Evolutionary conservation across 2,888 invertebrate species (phyloP).

Genomic region (Amphimallon solstitiale): DNA sequence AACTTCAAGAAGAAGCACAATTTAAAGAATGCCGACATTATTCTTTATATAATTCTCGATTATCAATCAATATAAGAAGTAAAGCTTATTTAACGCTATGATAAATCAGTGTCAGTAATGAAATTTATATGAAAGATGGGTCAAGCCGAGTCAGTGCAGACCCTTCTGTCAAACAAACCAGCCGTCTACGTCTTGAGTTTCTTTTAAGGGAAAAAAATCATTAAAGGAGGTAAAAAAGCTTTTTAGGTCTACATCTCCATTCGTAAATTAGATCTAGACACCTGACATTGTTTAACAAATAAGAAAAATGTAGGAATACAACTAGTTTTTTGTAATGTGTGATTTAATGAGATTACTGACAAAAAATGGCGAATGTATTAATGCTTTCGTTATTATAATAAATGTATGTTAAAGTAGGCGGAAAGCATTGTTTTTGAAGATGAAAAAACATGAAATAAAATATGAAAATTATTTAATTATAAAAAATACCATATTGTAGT

Average conservation of each 20-base stretch:
- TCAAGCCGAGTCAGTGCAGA: conserved; percentile 10
- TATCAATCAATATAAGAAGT: conserved; percentile 34
- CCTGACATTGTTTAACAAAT: conserved; percentile 6
- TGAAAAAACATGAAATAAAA: too few species aligned
- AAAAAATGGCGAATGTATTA: too few species aligned
- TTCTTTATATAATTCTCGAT: conserved; percentile 32
- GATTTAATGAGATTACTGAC: too few species aligned
- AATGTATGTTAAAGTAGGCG: too few species aligned
- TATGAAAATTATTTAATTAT: too few species aligned
- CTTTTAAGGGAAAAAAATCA: conserved; percentile 22
- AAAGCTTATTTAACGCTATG: conserved; percentile 37
- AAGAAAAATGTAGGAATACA: background rate
- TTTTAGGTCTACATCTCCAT: conserved; percentile 34
- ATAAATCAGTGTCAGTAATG: conserved; percentile 38
- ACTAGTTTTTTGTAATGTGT: too few species aligned
- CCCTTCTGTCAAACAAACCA: conserved; percentile 6
- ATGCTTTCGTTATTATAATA: too few species aligned
- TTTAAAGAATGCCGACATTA: conserved; percentile 26
- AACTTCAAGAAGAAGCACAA: background rate
- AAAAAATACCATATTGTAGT: too few species aligned
- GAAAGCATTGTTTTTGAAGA: too few species aligned
- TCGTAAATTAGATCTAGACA: conserved; percentile 23
- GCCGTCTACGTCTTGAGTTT: conserved; percentile 3
- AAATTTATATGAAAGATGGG: conserved; percentile 38
- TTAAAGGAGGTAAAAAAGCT: conserved; percentile 27